Percentiles rank a stretch among this genome's conserved stretches.
Evolutionary conservation across 2,888 invertebrate species (phyloP).

Genomic region (Platypus cylindrus): DNA sequence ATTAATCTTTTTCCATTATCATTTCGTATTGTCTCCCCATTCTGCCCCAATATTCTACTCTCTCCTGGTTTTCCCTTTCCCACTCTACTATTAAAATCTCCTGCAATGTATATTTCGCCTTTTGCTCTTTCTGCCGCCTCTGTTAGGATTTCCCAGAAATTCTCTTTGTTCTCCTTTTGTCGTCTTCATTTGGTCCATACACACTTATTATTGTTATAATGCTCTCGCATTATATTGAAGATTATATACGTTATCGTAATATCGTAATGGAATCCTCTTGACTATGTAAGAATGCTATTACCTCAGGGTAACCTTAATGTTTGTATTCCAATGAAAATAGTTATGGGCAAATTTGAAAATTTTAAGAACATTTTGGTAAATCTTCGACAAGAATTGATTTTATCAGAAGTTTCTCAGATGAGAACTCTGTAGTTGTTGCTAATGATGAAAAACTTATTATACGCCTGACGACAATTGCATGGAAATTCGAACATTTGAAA

Average conservation of each 20-base stretch:
- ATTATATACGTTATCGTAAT: neutral
- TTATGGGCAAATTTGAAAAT: constrained; percentile 4
- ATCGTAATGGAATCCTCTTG: neutral
- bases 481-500: constrained; percentile 1
- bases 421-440: neutral
- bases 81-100: no score
- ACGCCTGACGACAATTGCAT: neutral
- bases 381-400: constrained; percentile 11
- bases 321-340: constrained; percentile 3
- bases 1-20: no score
- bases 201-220: no score
- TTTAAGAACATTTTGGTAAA: constrained; percentile 8
- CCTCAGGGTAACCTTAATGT: constrained; percentile 3
- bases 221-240: no score
- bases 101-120: no score
- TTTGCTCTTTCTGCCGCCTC: no score
- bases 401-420: constrained; percentile 3
- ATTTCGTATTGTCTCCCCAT: no score
- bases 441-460: constrained; percentile 1
- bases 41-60: no score
- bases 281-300: neutral
- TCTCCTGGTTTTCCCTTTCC: no score
- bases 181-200: no score
- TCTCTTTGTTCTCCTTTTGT: no score
- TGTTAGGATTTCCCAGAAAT: no score